Conservation (phyloP, 2,888 invertebrate genomes). For the Lepidochitona cinerea region DNA sequence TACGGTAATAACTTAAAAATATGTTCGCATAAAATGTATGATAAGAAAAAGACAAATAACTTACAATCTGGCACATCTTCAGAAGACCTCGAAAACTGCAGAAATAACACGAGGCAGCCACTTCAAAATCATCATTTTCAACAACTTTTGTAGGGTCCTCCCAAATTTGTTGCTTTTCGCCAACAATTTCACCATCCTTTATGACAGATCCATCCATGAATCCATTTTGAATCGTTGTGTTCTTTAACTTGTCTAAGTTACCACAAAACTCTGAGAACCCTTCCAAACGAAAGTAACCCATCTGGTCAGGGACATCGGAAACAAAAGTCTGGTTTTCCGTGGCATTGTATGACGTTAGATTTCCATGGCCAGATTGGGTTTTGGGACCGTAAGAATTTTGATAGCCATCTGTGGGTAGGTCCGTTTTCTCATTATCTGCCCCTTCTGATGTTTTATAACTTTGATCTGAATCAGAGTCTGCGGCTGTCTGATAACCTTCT, state of each 20-base stretch:
- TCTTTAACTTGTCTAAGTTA: neutral
- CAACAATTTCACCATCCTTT: neutral
- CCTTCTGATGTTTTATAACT: too few relatives aligned
- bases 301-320: neutral
- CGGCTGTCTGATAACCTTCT: neutral
- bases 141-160: neutral
- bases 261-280: neutral
- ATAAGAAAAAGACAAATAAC: neutral
- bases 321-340: neutral
- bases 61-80: neutral
- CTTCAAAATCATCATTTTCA: neutral
- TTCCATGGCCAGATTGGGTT: neutral
- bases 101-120: neutral
- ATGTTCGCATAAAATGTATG: too few relatives aligned
- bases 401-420: neutral
- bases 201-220: neutral
- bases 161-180: neutral
- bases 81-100: neutral
- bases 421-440: neutral
- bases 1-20: too few relatives aligned
- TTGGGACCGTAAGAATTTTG: neutral
- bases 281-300: neutral
- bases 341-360: neutral
- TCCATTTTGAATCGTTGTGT: neutral
- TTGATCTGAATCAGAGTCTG: neutral